phyloP scores from a whole-genome alignment of 2,888 invertebrate species.

The Rhimphoctona megacephalus region DNA sequence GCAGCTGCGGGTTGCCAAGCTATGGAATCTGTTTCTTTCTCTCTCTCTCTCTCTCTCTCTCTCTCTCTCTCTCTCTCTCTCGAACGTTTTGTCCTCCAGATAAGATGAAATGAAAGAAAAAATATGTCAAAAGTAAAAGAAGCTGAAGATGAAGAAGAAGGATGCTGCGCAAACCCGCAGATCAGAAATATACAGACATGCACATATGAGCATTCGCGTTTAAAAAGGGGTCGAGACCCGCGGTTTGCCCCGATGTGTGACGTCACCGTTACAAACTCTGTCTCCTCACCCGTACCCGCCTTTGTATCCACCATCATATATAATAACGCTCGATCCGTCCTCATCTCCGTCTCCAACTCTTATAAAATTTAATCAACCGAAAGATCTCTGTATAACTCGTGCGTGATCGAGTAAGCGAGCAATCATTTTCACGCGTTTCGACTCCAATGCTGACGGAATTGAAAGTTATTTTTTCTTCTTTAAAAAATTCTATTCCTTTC shows the following conservation, averaged over 20 bases:
- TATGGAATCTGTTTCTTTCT: slow-evolving; percentile 11
- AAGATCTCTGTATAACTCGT: slow-evolving; percentile 53
- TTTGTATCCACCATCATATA: background rate
- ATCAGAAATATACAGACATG: slow-evolving; percentile 60
- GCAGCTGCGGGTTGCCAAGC: slow-evolving; percentile 76
- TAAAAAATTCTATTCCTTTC: background rate
- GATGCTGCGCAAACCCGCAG: slow-evolving; percentile 74
- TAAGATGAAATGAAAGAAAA: background rate
- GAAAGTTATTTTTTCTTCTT: slow-evolving; percentile 6
- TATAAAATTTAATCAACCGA: slow-evolving; percentile 61
- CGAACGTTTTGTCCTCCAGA: background rate
- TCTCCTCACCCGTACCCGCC: slow-evolving; percentile 28
- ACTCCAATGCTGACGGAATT: slow-evolving; percentile 17
- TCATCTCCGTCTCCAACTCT: slow-evolving; percentile 38
- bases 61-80: slow-evolving; percentile 38
- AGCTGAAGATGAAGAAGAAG: slow-evolving; percentile 25
- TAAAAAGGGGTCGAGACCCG: slow-evolving; percentile 66
- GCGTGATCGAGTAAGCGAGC: slow-evolving; percentile 61
- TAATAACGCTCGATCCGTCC: slow-evolving; percentile 7
- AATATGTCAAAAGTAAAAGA: background rate
- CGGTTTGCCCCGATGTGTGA: slow-evolving; percentile 60
- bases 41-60: slow-evolving; percentile 37
- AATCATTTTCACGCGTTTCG: slow-evolving; percentile 61
- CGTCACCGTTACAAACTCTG: slow-evolving; percentile 62
- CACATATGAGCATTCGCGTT: slow-evolving; percentile 14